Conservation (phyloP, 2,888 invertebrate species). For the Coleophora deauratella region DNA sequence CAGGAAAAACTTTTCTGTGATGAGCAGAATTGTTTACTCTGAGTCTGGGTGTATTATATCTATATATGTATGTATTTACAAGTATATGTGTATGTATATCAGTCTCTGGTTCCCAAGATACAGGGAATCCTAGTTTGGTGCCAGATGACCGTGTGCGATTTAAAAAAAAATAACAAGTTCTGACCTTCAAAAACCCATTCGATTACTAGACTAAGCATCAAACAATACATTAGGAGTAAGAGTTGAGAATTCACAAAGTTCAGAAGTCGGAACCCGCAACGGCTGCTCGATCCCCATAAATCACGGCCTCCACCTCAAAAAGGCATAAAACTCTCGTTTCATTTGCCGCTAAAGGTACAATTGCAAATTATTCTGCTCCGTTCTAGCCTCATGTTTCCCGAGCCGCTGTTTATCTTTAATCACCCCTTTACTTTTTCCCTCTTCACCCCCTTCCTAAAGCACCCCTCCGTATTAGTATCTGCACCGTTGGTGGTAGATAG, state of each 20-base stretch:
- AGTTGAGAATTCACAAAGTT: constrained; percentile 16
- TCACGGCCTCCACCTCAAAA: constrained; percentile 29
- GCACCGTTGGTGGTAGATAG: constrained; percentile 30
- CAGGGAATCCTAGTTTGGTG: too few species aligned
- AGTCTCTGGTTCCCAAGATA: too few species aligned
- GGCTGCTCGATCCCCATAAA: constrained; percentile 29
- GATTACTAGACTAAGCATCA: too few species aligned
- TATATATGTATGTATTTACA: too few species aligned
- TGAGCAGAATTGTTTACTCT: too few species aligned
- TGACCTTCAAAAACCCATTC: too few species aligned
- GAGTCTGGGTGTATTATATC: too few species aligned
- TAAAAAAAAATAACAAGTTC: too few species aligned
- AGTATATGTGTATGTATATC: too few species aligned
- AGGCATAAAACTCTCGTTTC: constrained; percentile 46
- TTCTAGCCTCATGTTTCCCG: constrained; percentile 37
- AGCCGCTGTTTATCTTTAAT: constrained; percentile 68
- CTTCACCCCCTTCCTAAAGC: constrained; percentile 44
- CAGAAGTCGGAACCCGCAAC: constrained; percentile 22
- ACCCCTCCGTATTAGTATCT: constrained; percentile 1
- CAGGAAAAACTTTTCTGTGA: too few species aligned
- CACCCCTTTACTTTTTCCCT: constrained; percentile 58
- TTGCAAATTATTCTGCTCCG: constrained; percentile 56
- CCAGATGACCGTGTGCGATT: too few species aligned
- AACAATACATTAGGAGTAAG: background rate
- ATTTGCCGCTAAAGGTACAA: constrained; percentile 52